Evolutionary conservation across 1,140 invertebrate genomes (phyloP).

Genomic region (Zaprionus kolodkinae): DNA sequence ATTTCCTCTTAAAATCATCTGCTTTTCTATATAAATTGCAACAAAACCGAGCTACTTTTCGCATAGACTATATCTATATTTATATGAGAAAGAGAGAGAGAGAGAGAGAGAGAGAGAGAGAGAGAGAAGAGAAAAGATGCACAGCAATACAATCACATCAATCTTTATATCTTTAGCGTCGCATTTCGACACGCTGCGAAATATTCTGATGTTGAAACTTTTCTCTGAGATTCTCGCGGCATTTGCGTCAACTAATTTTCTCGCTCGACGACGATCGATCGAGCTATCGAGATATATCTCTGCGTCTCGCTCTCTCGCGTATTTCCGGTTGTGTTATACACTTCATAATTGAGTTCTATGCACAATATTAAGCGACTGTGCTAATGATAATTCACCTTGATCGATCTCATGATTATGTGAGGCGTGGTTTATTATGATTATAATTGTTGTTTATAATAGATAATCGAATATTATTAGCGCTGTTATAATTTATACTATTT

Average conservation of each 20-base stretch:
- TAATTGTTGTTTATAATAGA: neutral
- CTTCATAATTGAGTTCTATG: constrained; percentile 1
- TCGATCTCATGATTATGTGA: constrained; percentile 23
- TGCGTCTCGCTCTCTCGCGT: neutral
- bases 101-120: neutral
- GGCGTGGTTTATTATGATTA: neutral
- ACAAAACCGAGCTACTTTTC: neutral
- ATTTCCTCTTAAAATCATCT: neutral
- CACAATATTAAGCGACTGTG: constrained; percentile 39
- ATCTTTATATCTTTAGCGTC: constrained; percentile 6
- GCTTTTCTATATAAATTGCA: neutral
- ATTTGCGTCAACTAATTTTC: constrained; percentile 14
- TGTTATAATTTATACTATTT: neutral
- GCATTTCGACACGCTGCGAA: constrained; percentile 8
- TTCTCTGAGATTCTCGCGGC: constrained; percentile 4
- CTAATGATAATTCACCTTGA: constrained; percentile 29
- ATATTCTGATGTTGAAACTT: constrained; percentile 6
- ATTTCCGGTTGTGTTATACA: constrained; percentile 16
- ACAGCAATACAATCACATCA: constrained; percentile 6
- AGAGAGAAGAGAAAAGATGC: neutral
- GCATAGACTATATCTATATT: constrained; percentile 4
- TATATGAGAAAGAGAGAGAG: neutral
- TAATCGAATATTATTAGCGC: neutral
- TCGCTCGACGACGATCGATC: neutral
- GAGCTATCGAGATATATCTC: neutral